Percentiles rank a stretch among this genome's conserved stretches.
Evolutionary conservation across 2,888 invertebrate species (phyloP).

Genomic region (Meiosimyza platycephala): DNA sequence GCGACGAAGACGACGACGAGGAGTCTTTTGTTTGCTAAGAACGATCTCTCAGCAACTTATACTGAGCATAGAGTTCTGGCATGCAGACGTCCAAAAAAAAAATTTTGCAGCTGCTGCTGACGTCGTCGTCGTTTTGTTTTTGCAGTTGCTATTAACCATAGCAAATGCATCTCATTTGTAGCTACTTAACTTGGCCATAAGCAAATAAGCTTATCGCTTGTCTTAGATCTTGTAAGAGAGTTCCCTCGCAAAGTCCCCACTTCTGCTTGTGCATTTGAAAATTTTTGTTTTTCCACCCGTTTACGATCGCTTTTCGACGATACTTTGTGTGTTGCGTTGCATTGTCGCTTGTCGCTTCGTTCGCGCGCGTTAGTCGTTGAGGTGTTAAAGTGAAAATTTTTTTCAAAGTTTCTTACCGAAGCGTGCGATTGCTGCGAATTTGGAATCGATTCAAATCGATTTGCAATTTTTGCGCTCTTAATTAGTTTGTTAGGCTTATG

Average conservation of each 20-base stretch:
- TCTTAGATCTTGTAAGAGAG: not conserved
- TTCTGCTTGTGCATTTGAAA: too few relatives aligned
- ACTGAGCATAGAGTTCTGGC: too few relatives aligned
- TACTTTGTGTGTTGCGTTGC: too few relatives aligned
- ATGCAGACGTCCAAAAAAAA: too few relatives aligned
- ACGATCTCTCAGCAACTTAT: too few relatives aligned
- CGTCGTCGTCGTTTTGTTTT: constrained; percentile 1
- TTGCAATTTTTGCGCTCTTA: constrained; percentile 32
- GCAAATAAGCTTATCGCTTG: constrained; percentile 29
- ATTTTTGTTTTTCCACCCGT: too few relatives aligned
- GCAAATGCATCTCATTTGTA: constrained; percentile 26
- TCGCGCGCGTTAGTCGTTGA: constrained; percentile 24
- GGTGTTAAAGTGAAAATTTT: constrained; percentile 29
- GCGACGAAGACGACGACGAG: not conserved
- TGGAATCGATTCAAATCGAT: constrained; percentile 25
- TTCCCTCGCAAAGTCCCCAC: not conserved
- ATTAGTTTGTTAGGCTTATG: constrained; percentile 19
- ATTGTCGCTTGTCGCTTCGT: constrained; percentile 5
- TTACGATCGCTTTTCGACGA: too few relatives aligned
- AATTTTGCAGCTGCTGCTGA: not conserved
- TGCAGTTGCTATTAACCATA: not conserved
- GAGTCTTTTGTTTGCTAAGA: too few relatives aligned
- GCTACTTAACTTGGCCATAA: constrained; percentile 33
- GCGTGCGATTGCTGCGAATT: constrained; percentile 7
- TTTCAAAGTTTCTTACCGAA: constrained; percentile 5